Evolutionary conservation across 1,140 invertebrate species (phyloP), one percentile per base, ranked within the genome.

Genomic region (Ditylenchus dipsaci): DNA sequence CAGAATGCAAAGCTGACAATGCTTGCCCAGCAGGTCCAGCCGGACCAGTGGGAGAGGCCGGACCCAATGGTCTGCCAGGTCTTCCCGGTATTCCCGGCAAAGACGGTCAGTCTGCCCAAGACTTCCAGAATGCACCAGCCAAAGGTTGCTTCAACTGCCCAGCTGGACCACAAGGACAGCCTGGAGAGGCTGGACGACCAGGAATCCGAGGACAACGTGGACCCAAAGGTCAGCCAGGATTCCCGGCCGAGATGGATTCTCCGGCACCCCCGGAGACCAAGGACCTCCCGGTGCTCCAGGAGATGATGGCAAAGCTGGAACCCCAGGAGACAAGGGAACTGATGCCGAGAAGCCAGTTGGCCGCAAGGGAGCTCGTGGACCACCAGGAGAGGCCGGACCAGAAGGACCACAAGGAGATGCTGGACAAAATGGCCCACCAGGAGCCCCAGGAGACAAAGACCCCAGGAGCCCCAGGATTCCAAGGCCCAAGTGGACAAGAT

Each of bases 341-440:
- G 75, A 76, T 49, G 75, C 29, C 43, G 75, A 76, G 53, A 78
- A 79, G 47, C 75, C 72, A 19, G 72, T 76, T 26, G 62, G 66
- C 11, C 74, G 75, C 3, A 71, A 63, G 13, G 75, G 75, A 30
- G 30, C 60, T 3, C 70, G 71, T 29, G 75, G 75, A 19, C 43
- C 60, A 21, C 77, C 77, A n/a, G 75, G 75, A 27, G 63, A 71
- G 23, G 69, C 68, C 8, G 71, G 71, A 23, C 71, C 67, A 17
- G 60, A 72, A 43, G 73, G 73, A 19, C 63, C 68, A 1, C 67
- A 65, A 1, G 75, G 75, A 43, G 5, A 62, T 7, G 76, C 71
- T 27, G 75, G 75, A 27, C 65, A 76, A 23, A 74, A 76, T 47
- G 74, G 74, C 42, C 69, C 74, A 19, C 56, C 59, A 26, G 74